Evolutionary conservation across 2,888 invertebrate species (phyloP), one percentile per base, ranked within the genome.

Genomic region (Unio pictorum): DNA sequence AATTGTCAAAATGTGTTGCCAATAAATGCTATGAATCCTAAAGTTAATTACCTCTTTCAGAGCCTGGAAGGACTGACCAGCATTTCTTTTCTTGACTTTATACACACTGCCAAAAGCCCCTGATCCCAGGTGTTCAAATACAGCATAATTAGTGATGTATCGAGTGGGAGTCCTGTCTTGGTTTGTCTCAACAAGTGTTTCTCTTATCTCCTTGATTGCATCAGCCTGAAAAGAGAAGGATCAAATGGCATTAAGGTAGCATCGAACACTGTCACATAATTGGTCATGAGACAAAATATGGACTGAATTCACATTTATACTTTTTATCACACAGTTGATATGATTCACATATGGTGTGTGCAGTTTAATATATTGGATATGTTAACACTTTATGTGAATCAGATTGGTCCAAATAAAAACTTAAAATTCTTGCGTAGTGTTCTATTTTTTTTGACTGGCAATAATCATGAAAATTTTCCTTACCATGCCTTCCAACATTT

Each of bases 41-140:
- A 45, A 45, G 15, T 28, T 30, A 55, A 76, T 66, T 67, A 91
- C 90, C 88, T 91, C 91, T 85, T 91, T 91, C 68, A 91, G 82
- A 30, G 91, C 91, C 56, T 87, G 81, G 71, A 88, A 89, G 6
- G 86, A 84, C 76, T 88, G 87, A 58, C 85, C 84, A 15, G 86
- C 82, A 34, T 78, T 76, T 55, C 84, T 83, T 72, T 89, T 89
- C 66, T 87, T 84, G 15, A 90, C 91, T 79, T 90, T 91, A 79
- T 91, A 91, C n/a, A 91, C 91, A 63, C 89, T 89, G 20, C 91
- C 91, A 75, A 91, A 91, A 1, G 90, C 91, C 18, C 91, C 91
- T 11, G 89, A 86, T 1, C 91, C 91, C 23, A 91, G 80, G 56
- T 90, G 86, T 76, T 91, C 91, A 72, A 91, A 84, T 20, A 91